A percentile compares a stretch with the other conserved stretches of the same genome.
Conservation (phyloP, 2,113 vertebrate genomes). For the Oxygymnocypris stewartii region DNA sequence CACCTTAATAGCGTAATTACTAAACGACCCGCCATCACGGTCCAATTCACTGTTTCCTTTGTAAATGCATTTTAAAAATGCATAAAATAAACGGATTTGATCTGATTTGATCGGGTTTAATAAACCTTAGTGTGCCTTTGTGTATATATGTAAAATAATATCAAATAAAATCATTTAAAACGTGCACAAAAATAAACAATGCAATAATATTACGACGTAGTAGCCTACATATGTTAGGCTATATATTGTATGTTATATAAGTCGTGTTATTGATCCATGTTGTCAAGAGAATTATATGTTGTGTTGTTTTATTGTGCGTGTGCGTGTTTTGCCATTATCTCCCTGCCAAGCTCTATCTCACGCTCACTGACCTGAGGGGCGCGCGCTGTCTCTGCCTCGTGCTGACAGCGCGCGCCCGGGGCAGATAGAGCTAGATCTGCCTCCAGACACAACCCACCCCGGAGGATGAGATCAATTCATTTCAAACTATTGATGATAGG, state of each 20-base stretch:
- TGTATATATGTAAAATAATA: not conserved
- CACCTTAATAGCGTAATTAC: constrained; percentile 43
- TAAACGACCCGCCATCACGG: constrained; percentile 23
- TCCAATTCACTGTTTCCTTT: constrained; percentile 5
- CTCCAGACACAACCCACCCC: constrained; percentile 26
- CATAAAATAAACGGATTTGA: not conserved
- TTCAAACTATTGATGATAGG: constrained; percentile 6
- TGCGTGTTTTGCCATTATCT: constrained; percentile 72
- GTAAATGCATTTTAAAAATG: not conserved
- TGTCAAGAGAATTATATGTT: not conserved
- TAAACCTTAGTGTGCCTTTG: not conserved
- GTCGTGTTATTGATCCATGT: not conserved
- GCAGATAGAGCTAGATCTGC: constrained; percentile 20
- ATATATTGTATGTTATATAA: not conserved
- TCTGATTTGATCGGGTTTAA: not conserved
- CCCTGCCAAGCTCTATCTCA: constrained; percentile 71
- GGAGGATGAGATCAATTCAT: not conserved
- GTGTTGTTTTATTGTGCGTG: constrained; percentile 7
- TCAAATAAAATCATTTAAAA: not conserved
- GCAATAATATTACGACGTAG: not conserved
- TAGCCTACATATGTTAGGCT: not conserved
- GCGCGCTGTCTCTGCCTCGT: constrained; percentile 52
- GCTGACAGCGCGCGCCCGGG: constrained; percentile 25
- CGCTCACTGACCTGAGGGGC: constrained; percentile 63
- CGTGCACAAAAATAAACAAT: not conserved